Percentiles rank a stretch among this genome's conserved stretches.
Evolutionary conservation across 2,888 invertebrate genomes (phyloP).

Genomic region (Carpatolechia fugitivella): DNA sequence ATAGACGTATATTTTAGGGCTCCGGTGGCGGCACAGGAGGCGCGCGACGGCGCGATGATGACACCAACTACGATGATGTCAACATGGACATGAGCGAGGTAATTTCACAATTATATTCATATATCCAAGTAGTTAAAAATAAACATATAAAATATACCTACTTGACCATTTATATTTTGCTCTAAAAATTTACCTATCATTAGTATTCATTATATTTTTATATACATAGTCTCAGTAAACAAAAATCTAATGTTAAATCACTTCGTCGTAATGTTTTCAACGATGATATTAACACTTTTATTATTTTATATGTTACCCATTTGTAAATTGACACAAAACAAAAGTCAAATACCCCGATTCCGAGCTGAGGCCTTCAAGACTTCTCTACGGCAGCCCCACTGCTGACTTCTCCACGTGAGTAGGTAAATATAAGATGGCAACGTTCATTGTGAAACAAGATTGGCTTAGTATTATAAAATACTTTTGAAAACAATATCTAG

Average conservation of each 20-base stretch:
- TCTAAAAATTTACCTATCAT: conserved; percentile 16
- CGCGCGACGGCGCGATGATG: conserved; percentile 68
- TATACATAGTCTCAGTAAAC: conserved; percentile 23
- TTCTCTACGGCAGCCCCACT: conserved; percentile 35
- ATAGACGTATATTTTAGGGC: conserved; percentile 78
- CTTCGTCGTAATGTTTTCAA: conserved; percentile 58
- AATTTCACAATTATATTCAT: conserved; percentile 32
- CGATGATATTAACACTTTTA: conserved; percentile 79
- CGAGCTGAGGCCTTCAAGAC: conserved; percentile 55
- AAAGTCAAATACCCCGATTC: conserved; percentile 72
- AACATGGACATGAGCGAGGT: conserved; percentile 90
- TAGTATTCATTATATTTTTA: conserved; percentile 17
- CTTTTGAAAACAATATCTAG: no score
- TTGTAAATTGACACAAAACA: conserved; percentile 79
- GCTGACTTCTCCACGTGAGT: conserved; percentile 60
- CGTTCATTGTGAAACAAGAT: background rate
- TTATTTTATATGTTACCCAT: conserved; percentile 80
- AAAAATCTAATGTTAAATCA: conserved; percentile 22
- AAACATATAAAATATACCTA: conserved; percentile 2
- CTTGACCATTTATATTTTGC: conserved; percentile 7
- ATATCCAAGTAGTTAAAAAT: conserved; percentile 7
- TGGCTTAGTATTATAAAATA: background rate
- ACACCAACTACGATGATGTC: conserved; percentile 86
- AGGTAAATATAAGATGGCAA: conserved; percentile 41
- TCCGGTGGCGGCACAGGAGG: conserved; percentile 40